Conservation (phyloP, 2,113 vertebrate species). For the Peromyscus polionotus region DNA sequence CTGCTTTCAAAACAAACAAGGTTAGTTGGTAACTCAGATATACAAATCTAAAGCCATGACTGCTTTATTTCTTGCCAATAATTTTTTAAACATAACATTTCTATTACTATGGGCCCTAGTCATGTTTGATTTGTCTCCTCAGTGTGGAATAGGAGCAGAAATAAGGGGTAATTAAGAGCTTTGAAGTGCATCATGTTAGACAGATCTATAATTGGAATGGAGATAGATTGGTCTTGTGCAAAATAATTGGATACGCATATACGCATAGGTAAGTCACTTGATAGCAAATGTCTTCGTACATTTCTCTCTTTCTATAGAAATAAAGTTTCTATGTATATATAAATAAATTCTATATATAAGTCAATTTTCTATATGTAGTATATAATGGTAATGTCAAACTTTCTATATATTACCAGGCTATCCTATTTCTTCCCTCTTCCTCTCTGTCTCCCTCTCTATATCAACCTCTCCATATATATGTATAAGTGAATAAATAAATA, state of each 20-base stretch:
- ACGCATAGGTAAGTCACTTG: not conserved
- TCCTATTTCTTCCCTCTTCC: not conserved
- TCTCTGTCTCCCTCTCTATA: not conserved
- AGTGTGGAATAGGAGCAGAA: not conserved
- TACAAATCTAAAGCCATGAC: not conserved
- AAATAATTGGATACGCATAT: not conserved
- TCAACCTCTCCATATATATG: too few relatives aligned
- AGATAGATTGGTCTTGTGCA: not conserved
- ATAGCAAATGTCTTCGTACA: not conserved
- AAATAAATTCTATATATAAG: not conserved
- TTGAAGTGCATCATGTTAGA: not conserved
- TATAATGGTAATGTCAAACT: not conserved
- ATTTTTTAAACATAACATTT: not conserved
- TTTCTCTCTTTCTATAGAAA: not conserved
- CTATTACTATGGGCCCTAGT: not conserved
- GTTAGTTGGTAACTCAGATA: not conserved
- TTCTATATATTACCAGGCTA: not conserved
- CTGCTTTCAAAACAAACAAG: slow-evolving; percentile 2
- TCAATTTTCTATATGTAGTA: not conserved
- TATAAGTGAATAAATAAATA: not conserved
- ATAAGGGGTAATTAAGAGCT: not conserved
- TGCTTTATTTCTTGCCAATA: not conserved
- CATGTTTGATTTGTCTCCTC: not conserved
- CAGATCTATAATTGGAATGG: not conserved
- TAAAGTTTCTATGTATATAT: not conserved